Evolutionary conservation across 2,113 vertebrate species (phyloP), one percentile per base, ranked within the genome.

Genomic region (Hiodon alosoides): DNA sequence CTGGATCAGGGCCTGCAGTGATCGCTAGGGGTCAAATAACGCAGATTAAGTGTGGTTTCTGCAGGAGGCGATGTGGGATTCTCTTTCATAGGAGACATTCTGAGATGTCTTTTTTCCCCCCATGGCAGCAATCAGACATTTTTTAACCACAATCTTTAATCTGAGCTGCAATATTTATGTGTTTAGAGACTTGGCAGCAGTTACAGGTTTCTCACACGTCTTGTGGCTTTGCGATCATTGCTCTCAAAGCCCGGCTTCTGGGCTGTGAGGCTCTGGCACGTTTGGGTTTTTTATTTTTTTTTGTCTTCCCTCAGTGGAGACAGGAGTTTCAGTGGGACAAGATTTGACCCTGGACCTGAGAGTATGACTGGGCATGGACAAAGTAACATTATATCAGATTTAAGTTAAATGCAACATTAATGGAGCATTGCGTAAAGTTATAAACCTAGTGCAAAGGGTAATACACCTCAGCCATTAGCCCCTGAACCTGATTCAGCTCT

Each of bases 141-240:
- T 75, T 59, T 48, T 67, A 5, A 74, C 73, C 73, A 14, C 53
- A 59, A 59, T 67, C 55, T 67, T 67, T 57, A 74, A 68, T 59
- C 6, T 7, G 53, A 31, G 48, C 9, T 46, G 16, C 7, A 75
- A 17, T 67, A 68, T 75, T 75, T 75, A 75, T 60, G 59, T 54
- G 64, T 55, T 67, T 66, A n/a, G 53, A 48, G 73, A 58, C 53
- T 74, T 67, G 31, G 31, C 53, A 14, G 50, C 47, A 51, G n/a
- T 50, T 17, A 17, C 8, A 47, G 14, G 5, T 67, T 67, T 11
- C 54, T 65, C 73, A 48, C 62, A 67, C 13, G 53, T 75, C 73
- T 67, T 67, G 57, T 17, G 14, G 54, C 73, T 75, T 68, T 46
- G 31, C 31, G 50, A 46, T 68, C 8, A 31, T 10, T 50, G n/a